Evolutionary conservation across 2,797 vertebrate genomes (phyloP).

Genomic region (Anomalospiza imberbis): DNA sequence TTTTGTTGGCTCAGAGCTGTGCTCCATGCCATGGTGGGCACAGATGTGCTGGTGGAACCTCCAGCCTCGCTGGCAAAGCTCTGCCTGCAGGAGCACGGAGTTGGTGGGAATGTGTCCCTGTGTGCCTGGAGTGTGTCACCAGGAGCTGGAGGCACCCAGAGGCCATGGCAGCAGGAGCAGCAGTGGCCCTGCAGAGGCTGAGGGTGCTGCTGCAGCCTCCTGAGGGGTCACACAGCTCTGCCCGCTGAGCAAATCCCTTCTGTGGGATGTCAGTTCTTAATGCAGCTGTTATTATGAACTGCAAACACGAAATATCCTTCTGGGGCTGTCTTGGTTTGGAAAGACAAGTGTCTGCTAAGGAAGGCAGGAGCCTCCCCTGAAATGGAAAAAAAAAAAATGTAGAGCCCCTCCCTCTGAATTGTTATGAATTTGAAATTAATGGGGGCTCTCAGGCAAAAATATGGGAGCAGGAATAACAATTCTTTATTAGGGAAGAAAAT

Average conservation of each 20-base stretch:
- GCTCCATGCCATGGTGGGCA: rapidly evolving
- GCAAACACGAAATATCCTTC: too few relatives aligned
- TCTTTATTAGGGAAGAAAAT: too few relatives aligned
- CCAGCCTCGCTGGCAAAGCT: neutral
- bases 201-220: neutral
- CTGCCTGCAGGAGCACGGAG: neutral
- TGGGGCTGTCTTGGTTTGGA: too few relatives aligned
- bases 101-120: neutral
- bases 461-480: too few relatives aligned
- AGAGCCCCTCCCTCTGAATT: too few relatives aligned
- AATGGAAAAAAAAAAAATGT: too few relatives aligned
- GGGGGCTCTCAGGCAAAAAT: too few relatives aligned
- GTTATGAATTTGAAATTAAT: too few relatives aligned
- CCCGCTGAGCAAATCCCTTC: neutral
- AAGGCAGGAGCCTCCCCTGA: too few relatives aligned
- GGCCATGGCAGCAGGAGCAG: neutral
- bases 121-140: rapidly evolving
- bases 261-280: too few relatives aligned
- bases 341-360: too few relatives aligned
- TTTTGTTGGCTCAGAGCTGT: neutral
- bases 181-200: neutral
- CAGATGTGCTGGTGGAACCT: neutral
- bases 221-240: neutral
- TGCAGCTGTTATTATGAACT: too few relatives aligned
- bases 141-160: neutral